Conservation (phyloP, 2,113 vertebrate genomes). For the Urocynchramus pylzowi region DNA sequence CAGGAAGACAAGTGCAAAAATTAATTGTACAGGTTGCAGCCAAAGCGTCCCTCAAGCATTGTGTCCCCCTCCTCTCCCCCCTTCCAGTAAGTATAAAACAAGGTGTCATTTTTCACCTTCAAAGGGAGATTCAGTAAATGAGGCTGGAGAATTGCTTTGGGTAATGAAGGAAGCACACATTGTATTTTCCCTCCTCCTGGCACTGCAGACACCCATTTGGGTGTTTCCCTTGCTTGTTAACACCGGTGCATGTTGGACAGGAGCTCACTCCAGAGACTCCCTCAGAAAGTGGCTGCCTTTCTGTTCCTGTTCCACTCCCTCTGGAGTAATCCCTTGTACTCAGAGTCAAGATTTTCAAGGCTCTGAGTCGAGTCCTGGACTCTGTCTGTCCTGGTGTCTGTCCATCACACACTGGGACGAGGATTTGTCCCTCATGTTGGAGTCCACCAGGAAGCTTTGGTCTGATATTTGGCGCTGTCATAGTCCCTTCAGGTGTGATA, state of each 20-base stretch:
- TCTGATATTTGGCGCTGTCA: not conserved
- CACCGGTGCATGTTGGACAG: accelerated
- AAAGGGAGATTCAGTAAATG: not conserved
- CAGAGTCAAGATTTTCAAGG: not conserved
- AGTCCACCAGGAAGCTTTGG: not conserved
- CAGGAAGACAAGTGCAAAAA: not conserved
- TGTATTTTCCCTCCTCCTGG: not conserved
- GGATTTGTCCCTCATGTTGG: constrained; percentile 49
- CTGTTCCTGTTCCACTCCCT: not conserved
- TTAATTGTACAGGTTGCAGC: not conserved
- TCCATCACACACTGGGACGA: not conserved
- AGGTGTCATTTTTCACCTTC: not conserved
- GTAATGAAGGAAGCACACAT: not conserved
- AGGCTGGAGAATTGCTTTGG: not conserved
- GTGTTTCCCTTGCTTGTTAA: not conserved
- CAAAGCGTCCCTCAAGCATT: not conserved
- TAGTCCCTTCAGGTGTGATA: not conserved
- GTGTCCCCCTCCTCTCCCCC: not conserved
- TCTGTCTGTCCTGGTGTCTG: not conserved
- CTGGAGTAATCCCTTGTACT: not conserved
- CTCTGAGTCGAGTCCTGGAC: constrained; percentile 23
- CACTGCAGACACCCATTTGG: accelerated
- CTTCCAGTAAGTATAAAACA: not conserved
- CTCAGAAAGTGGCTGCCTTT: too few relatives aligned
- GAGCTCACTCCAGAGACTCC: not conserved